Evolutionary conservation across 2,888 invertebrate genomes (phyloP).

Genomic region (Cosmorhoe ocellata): DNA sequence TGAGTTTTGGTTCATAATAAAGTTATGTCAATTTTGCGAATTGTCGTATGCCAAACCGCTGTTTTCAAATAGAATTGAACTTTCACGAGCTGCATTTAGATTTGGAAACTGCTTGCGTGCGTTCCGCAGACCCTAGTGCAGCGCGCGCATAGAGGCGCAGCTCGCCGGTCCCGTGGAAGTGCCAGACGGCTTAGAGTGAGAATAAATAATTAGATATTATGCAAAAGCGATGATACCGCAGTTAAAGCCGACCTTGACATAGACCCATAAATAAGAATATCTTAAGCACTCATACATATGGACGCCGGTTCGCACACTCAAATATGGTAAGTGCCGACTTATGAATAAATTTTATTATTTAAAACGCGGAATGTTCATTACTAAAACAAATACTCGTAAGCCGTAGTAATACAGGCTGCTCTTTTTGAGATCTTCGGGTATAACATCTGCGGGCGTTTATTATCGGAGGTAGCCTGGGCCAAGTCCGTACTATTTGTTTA

Average conservation of each 20-base stretch:
- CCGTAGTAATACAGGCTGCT: slow-evolving; percentile 79
- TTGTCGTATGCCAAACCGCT: too few relatives aligned
- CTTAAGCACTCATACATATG: slow-evolving; percentile 81
- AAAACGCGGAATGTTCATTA: slow-evolving; percentile 82
- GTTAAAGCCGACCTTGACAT: slow-evolving; percentile 77
- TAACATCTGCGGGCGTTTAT: background rate
- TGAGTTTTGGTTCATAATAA: slow-evolving; percentile 1
- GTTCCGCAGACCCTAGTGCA: background rate
- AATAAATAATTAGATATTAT: slow-evolving; percentile 82
- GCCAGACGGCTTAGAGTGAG: slow-evolving; percentile 71
- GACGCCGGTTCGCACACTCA: slow-evolving; percentile 76
- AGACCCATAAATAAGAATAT: slow-evolving; percentile 81
- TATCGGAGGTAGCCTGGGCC: background rate
- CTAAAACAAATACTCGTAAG: slow-evolving; percentile 81
- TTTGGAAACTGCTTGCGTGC: background rate
- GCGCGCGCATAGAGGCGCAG: too few relatives aligned
- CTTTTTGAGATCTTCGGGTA: slow-evolving; percentile 32
- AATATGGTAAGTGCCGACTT: slow-evolving; percentile 81
- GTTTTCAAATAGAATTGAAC: background rate
- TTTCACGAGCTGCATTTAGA: background rate
- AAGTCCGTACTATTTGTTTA: background rate
- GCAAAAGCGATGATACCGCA: slow-evolving; percentile 74
- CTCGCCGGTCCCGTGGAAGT: background rate
- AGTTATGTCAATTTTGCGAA: too few relatives aligned
- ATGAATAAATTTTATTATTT: slow-evolving; percentile 83